These are phyloP conservation scores for Otis tarda DNA, from an alignment of 2,113 vertebrate genomes.

Conservation along the genomic window DNA sequence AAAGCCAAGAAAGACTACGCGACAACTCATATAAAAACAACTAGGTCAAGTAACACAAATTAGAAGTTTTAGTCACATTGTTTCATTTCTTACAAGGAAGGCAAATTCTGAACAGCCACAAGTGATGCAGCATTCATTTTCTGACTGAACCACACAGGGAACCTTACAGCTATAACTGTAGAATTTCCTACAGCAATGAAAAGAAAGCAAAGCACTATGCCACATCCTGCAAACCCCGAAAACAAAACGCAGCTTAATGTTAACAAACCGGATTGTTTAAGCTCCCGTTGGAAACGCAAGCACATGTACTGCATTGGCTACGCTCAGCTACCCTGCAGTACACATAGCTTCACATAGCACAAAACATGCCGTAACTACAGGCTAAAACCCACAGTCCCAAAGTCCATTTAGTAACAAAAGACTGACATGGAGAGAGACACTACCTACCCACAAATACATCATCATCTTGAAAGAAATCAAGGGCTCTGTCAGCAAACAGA, in stretches of 20 bases:
- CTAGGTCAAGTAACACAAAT: not conserved
- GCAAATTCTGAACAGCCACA: slow-evolving; percentile 63
- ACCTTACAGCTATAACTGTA: not conserved
- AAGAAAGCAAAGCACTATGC: not conserved
- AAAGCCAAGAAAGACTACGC: not conserved
- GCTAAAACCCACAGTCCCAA: slow-evolving; percentile 57
- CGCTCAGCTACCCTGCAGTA: slow-evolving; percentile 26
- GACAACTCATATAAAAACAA: not conserved
- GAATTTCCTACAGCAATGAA: not conserved
- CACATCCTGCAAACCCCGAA: slow-evolving; percentile 33
- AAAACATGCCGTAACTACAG: slow-evolving; percentile 32
- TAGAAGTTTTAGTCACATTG: slow-evolving; percentile 20
- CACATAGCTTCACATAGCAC: slow-evolving; percentile 40
- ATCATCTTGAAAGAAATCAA: slow-evolving; percentile 87
- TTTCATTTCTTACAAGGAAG: slow-evolving; percentile 37
- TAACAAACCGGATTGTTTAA: slow-evolving; percentile 63
- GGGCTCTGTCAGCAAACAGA: slow-evolving; percentile 79
- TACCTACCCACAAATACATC: slow-evolving; percentile 96
- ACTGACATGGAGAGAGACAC: slow-evolving; percentile 72
- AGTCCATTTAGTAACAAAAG: slow-evolving; percentile 74
- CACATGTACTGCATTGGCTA: slow-evolving; percentile 29
- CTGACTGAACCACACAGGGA: not conserved
- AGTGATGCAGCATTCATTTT: slow-evolving; percentile 50
- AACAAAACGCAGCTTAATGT: slow-evolving; percentile 63
- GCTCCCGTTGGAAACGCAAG: slow-evolving; percentile 52